Conservation (phyloP, 2,797 vertebrate genomes). For the Myripristis murdjan region DNA sequence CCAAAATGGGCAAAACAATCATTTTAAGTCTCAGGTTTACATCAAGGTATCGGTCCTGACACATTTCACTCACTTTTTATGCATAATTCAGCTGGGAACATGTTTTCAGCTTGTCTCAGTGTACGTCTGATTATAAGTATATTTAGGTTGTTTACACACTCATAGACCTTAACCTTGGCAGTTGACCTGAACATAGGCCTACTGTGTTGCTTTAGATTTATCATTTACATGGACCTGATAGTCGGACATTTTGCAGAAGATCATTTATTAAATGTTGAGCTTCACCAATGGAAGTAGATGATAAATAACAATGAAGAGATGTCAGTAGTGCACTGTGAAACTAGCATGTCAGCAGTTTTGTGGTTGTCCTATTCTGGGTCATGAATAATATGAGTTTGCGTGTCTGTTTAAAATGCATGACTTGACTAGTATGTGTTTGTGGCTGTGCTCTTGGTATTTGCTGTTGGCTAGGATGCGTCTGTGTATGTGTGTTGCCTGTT, state of each 20-base stretch:
- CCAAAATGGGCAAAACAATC: too few relatives aligned
- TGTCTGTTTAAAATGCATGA: slow-evolving; percentile 50
- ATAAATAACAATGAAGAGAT: slow-evolving; percentile 4
- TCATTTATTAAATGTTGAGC: slow-evolving; percentile 11
- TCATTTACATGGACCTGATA: neutral
- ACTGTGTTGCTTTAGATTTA: neutral
- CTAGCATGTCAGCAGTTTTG: slow-evolving; percentile 15
- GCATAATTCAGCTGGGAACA: slow-evolving; percentile 1
- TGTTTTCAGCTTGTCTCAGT: slow-evolving; percentile 27
- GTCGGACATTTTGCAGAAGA: slow-evolving; percentile 12
- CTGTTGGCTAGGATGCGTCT: slow-evolving; percentile 1
- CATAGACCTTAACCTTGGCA: neutral
- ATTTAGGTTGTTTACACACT: slow-evolving; percentile 12
- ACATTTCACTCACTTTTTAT: neutral
- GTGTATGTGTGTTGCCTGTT: slow-evolving; percentile 24
- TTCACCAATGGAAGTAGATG: neutral
- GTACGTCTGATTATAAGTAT: neutral
- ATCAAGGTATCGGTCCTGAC: neutral
- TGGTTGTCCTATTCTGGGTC: slow-evolving; percentile 14
- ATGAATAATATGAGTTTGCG: slow-evolving; percentile 4
- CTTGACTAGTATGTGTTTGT: slow-evolving; percentile 21
- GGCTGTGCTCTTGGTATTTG: slow-evolving; percentile 13
- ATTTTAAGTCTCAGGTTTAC: too few relatives aligned
- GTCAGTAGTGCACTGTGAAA: neutral
- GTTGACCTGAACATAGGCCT: neutral